Evolutionary conservation across 2,797 vertebrate genomes (phyloP).

Genomic region (Ceyx erithaca): DNA sequence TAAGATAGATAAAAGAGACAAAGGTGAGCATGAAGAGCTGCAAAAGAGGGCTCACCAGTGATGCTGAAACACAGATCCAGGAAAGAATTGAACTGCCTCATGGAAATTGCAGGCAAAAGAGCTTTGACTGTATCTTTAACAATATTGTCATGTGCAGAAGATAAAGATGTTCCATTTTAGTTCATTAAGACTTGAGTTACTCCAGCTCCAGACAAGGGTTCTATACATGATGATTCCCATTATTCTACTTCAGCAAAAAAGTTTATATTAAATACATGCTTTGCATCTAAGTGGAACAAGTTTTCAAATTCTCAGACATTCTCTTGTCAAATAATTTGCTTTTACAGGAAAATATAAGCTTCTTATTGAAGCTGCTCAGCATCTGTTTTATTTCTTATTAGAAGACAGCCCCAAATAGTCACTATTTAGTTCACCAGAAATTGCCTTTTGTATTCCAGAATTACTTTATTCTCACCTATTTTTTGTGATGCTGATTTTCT

Average conservation of each 20-base stretch:
- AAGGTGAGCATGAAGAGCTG: not conserved
- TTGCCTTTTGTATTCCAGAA: not conserved
- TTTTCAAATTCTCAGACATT: not conserved
- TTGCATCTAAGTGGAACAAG: not conserved
- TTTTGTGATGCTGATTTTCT: not conserved
- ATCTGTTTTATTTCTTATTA: not conserved
- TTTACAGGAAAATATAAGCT: not conserved
- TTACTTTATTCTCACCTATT: not conserved
- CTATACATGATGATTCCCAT: accelerated
- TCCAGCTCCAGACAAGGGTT: not conserved
- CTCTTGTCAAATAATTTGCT: not conserved
- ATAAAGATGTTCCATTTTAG: not conserved
- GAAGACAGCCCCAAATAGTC: not conserved
- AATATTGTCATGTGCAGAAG: not conserved
- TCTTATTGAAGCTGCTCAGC: not conserved
- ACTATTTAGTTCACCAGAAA: not conserved
- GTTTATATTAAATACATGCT: not conserved
- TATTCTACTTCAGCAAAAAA: not conserved
- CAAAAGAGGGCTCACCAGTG: not conserved
- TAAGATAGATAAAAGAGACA: not conserved
- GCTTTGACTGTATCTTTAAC: not conserved
- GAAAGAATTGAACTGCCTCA: not conserved
- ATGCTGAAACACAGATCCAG: not conserved
- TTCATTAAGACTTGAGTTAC: not conserved
- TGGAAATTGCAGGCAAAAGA: not conserved